Base-by-base conservation (phyloP, 2,113 vertebrate genomes). In the Lepus americanus region DNA sequence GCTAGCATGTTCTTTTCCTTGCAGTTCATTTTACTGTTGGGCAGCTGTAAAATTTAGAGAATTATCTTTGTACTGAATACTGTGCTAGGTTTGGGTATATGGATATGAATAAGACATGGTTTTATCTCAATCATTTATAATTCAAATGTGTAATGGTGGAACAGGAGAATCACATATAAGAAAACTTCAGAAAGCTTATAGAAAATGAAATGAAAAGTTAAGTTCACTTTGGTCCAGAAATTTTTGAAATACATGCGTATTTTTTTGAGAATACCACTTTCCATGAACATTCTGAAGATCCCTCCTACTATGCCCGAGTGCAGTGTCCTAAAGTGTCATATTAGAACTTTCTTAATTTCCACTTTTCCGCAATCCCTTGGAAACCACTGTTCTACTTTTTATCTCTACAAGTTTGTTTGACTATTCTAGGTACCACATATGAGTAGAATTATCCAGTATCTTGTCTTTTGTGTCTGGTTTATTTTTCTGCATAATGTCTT, bases 121-220 rank as follows among this genome's bases (percentile, higher is more conserved):
- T 95, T 76, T 76, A 63, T 31, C 36, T 82, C 3, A 80, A 61
- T 67, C 69, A 53, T 86, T 90, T 36, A n/a, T 87, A 94, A 87
- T 82, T 39, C 25, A 61, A 9, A 6, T 78, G 27, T 66, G 27
- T 70, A 33, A 44, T 87, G 44, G 63, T 53, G 27, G n/a, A 82
- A 19, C 29, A 74, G 36, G 16, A 79, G 36, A 90, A 12, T 63
- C 29, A 88, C 7, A 63, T 13, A 44, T 59, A 59, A 59, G 55
- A 59, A 59, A 17, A 20, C 55, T 19, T 59, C 17, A 59, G 55
- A 59, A 59, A 5, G 55, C 19, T 59, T 59, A 17, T 59, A 59
- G 55, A 59, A 59, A 59, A 19, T 59, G 55, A 14, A 59, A 59
- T 59, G 14, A 19, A 59, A 59, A 59, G 55, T 17, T 59, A 59